phyloP scores from a whole-genome alignment of 2,113 vertebrate species.

The Numenius arquata region DNA sequence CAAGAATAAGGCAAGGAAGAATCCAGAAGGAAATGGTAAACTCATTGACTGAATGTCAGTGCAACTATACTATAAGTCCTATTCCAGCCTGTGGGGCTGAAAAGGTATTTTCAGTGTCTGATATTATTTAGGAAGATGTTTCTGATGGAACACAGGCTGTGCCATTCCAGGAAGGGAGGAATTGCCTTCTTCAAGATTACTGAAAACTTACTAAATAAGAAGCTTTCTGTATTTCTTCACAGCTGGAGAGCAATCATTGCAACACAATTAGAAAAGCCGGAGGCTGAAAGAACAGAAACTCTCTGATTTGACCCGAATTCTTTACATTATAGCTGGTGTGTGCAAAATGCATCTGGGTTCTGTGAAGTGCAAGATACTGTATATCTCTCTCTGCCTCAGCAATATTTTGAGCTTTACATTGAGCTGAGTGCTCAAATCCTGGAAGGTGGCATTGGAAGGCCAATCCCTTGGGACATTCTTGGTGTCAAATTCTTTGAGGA shows the following conservation, averaged over 20 bases:
- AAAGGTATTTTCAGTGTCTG: not conserved
- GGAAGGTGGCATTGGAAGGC: not conserved
- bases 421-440: not conserved
- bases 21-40: not conserved
- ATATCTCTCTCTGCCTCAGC: not conserved
- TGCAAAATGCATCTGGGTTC: not conserved
- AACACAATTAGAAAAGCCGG: not conserved
- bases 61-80: not conserved
- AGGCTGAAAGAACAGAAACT: not conserved
- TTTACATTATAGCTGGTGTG: not conserved
- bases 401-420: not conserved
- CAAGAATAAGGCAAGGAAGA: not conserved
- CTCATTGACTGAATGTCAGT: not conserved
- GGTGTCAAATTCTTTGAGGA: not conserved
- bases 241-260: not conserved
- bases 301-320: not conserved
- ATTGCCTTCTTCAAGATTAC: not conserved
- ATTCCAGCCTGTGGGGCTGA: not conserved
- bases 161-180: not conserved
- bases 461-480: not conserved
- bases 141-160: not conserved
- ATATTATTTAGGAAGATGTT: not conserved
- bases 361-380: not conserved
- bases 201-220: conserved; percentile 7
- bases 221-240: not conserved